phyloP scores from a whole-genome alignment of 1,140 invertebrate species.

The Dendroctonus ponderosae region DNA sequence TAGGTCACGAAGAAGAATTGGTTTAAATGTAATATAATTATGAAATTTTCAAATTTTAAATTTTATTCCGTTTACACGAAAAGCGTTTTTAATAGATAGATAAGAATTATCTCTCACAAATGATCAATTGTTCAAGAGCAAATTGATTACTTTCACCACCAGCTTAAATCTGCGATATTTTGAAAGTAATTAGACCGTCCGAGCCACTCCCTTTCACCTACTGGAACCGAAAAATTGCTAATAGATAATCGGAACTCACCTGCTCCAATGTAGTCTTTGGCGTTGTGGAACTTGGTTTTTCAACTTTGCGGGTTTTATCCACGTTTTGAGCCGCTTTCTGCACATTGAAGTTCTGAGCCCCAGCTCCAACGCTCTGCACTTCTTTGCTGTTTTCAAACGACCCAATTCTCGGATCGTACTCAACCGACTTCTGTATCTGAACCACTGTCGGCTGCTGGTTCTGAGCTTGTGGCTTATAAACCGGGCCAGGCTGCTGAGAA shows the following conservation, averaged over 20 bases:
- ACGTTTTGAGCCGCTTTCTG: background rate
- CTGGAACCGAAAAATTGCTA: no score
- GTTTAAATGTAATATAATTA: no score
- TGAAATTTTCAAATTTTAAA: no score
- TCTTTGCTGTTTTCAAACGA: constrained; percentile 19
- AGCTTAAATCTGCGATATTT: no score
- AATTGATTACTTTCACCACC: no score
- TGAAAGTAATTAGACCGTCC: no score
- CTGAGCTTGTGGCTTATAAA: constrained; percentile 7
- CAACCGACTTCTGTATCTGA: constrained; percentile 16
- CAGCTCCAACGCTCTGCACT: background rate
- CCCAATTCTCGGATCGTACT: constrained; percentile 15
- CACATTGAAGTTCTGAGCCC: background rate
- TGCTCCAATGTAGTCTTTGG: background rate
- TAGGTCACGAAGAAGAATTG: no score
- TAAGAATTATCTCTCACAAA: no score
- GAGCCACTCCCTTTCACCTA: no score
- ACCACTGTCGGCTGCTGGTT: background rate
- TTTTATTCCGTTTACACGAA: no score
- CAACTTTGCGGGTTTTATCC: background rate
- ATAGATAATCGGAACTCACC: background rate
- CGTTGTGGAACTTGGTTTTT: background rate
- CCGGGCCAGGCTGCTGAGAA: background rate
- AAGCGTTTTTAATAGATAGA: no score
- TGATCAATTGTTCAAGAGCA: no score